A percentile compares a stretch with the other conserved stretches of the same genome.
phyloP scores from a whole-genome alignment of 2,113 vertebrate genomes.

The Arizona elegans region DNA sequence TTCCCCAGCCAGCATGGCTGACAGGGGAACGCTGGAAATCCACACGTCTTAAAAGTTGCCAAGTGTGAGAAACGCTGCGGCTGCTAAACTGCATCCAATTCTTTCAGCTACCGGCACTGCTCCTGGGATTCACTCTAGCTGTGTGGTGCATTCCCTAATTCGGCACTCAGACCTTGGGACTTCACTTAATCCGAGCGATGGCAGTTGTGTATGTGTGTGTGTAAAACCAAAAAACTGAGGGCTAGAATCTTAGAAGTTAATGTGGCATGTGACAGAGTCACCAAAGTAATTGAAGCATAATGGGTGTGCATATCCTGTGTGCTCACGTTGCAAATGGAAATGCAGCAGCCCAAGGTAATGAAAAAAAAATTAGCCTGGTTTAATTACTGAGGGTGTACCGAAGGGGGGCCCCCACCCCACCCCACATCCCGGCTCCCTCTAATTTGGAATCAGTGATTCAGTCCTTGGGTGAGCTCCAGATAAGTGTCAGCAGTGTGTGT shows the following conservation, averaged over 20 bases:
- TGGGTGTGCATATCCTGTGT: not conserved
- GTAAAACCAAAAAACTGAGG: not conserved
- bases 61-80: not conserved
- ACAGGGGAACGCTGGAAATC: not conserved
- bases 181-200: not conserved
- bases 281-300: not conserved
- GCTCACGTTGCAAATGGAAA: not conserved
- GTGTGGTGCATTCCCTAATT: not conserved
- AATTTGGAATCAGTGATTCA: constrained; percentile 15
- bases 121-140: not conserved
- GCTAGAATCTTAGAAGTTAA: not conserved
- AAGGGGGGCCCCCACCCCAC: not conserved
- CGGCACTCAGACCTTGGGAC: not conserved
- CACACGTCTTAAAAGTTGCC: not conserved
- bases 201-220: not conserved
- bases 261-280: not conserved
- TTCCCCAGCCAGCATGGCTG: not conserved
- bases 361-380: not conserved
- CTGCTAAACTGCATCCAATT: not conserved
- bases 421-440: not conserved
- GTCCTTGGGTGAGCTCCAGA: not conserved
- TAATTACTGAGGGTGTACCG: not conserved
- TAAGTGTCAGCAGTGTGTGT: not conserved
- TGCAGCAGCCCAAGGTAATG: not conserved
- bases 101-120: not conserved